Base-by-base conservation (phyloP, 2,113 vertebrate genomes). In the Camarhynchus parvulus region DNA sequence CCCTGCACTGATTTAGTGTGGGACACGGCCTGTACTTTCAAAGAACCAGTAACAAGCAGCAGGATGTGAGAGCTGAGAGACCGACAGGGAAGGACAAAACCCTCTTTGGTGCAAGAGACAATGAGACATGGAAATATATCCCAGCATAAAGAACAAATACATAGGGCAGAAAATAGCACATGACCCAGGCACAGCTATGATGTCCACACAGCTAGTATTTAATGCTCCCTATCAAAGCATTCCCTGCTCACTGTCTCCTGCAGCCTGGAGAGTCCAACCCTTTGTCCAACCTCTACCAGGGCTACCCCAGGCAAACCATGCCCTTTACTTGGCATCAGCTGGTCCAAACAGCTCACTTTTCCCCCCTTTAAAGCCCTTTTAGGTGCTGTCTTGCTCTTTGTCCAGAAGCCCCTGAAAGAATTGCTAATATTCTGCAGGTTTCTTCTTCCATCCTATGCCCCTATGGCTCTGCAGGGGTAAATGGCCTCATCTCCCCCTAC, bases 341-440 rank as follows among this genome's bases (percentile, higher is more conserved):
- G 3, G 11, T 74, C 82, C 35, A 47, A 78, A 83, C 0, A 5
- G 5, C 8, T 72, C 1, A 0, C 25, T 55, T 12, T 33, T 55
- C 75, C 22, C 3, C 7, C 13, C 2, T 59, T 89, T 42, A 39
- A 39, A 37, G 3, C 3, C 15, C 52, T 78, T 83, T 70, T 47
- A 72, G 22, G 33, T 41, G 18, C 13, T 35, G 4, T 7, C 46
- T 33, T 64, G 33, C 42, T 42, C 23, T 76, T 62, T 53, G 8
- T 24, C 30, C 33, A 41, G 22, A 41, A 82, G 9, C 15, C 14
- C 31, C 16, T 52, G 22, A n/a, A 81, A 52, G 15, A 77, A 72
- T 1, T 7, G 10, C 35, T 64, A 42, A 23, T 23, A 53, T 83
- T 85, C 46, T 73, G 23, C 13, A 55, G 15, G 19, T 47, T 63